A percentile compares a stretch with the other conserved stretches of the same genome.
Conservation (phyloP, 1,140 invertebrate species). For the Apis laboriosa region DNA sequence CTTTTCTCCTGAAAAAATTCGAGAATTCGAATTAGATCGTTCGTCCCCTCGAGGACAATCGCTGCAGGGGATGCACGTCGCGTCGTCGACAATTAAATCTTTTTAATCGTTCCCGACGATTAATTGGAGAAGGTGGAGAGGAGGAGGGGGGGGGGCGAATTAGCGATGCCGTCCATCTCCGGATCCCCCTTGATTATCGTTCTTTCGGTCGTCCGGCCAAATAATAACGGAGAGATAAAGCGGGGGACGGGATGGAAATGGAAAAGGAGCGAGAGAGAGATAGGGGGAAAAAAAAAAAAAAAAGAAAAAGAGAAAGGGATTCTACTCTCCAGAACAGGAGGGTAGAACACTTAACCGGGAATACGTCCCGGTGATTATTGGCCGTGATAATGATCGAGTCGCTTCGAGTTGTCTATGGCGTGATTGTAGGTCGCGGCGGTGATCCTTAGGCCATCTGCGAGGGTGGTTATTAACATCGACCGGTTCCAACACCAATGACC, state of each 20-base stretch:
- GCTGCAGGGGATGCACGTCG: constrained; percentile 44
- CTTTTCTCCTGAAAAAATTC: no score
- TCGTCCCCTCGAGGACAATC: neutral
- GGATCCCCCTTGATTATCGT: constrained; percentile 69
- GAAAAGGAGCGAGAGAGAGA: constrained; percentile 28
- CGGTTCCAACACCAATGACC: constrained; percentile 67
- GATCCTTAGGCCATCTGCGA: constrained; percentile 76
- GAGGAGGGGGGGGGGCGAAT: constrained; percentile 60
- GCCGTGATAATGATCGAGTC: constrained; percentile 79
- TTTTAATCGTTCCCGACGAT: constrained; percentile 74
- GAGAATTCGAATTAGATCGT: no score
- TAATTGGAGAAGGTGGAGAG: constrained; percentile 66
- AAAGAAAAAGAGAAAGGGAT: neutral
- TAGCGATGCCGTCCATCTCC: constrained; percentile 71
- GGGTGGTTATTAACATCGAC: constrained; percentile 79
- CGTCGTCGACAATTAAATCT: constrained; percentile 76
- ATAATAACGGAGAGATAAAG: constrained; percentile 65
- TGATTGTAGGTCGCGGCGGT: constrained; percentile 75
- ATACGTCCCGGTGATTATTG: constrained; percentile 79
- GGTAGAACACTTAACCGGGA: constrained; percentile 74
- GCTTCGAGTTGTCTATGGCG: constrained; percentile 78
- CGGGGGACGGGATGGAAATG: constrained; percentile 42
- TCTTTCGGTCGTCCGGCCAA: constrained; percentile 42
- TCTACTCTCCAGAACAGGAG: constrained; percentile 50
- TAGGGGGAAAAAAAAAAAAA: constrained; percentile 2